These are phyloP conservation scores for Eurystomus glaucurus DNA, from an alignment of 2,797 vertebrate species.

Conservation along the genomic window DNA sequence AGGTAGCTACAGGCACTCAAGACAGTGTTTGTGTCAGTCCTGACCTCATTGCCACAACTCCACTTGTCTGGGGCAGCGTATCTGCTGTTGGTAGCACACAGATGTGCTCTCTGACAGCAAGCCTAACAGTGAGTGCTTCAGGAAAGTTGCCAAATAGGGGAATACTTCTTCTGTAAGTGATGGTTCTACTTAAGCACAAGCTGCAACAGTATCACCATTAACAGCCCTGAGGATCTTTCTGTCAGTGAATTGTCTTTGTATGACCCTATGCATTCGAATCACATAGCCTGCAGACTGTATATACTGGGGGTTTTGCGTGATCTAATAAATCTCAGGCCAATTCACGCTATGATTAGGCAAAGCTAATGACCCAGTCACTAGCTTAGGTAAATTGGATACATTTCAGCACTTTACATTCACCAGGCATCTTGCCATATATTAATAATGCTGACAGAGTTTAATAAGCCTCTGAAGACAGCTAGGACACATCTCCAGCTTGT, in stretches of 20 bases:
- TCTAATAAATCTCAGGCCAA: background rate
- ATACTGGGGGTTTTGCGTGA: background rate
- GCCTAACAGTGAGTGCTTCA: background rate
- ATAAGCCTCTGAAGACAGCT: background rate
- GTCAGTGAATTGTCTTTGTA: background rate
- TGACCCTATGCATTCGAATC: background rate
- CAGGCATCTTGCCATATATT: background rate
- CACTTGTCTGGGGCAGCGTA: fast-evolving
- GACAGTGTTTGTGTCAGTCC: background rate
- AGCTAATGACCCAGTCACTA: background rate
- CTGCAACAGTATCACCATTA: background rate
- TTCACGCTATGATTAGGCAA: background rate
- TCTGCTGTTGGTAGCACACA: background rate
- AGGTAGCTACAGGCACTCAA: background rate
- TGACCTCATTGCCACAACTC: background rate
- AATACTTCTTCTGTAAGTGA: background rate
- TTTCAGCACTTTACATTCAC: background rate
- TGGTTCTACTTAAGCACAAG: background rate
- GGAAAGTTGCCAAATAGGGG: fast-evolving
- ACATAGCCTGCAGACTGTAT: background rate
- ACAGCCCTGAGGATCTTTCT: background rate
- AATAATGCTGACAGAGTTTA: background rate
- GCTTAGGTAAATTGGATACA: background rate
- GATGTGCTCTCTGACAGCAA: background rate
- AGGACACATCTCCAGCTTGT: background rate